Base-by-base conservation (phyloP, 2,888 invertebrate genomes). In the Tridacna gigas region DNA sequence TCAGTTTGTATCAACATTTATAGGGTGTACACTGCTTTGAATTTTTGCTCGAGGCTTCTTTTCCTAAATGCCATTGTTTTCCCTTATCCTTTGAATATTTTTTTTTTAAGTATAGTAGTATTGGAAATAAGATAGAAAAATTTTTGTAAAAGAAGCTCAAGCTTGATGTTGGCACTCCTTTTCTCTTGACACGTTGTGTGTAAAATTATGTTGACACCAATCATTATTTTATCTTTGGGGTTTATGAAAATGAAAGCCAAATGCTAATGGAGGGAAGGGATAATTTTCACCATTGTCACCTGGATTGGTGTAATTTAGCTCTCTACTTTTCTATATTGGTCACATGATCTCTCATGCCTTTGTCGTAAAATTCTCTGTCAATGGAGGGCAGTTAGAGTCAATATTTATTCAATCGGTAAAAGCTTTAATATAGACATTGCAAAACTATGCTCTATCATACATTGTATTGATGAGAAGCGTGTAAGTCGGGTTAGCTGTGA, bases 351-450 rank as follows among this genome's bases (percentile, higher is more conserved):
- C 81, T 82, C 67, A 48, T 71, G 76, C 60, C 84, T 81, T 82
- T 84, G 79, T 84, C 74, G 47, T 84, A 84, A 84, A 84, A 82
- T 84, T 79, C 84, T 61, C 84, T 84, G 84, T 84, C 84, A 84
- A 84, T 79, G 84, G 77, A 45, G 74, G 79, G 60, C 84, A 77
- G 74, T 73, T 63, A 84, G 84, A 84, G 84, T 84, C 84, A 84
- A 84, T 84, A 84, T 84, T 84, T 84, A 82, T 84, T 82, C 84
- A 82, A 84, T 84, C 76, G 82, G 81, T 82, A 84, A 84, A 84
- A 84, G 84, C 84, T 84, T 84, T 84, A 84, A 84, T 84, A 84
- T 84, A 84, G 84, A 84, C 84, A 84, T 81, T 79, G 79, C 84
- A 84, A 79, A 84, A 77, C 79, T 84, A 69, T 84, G 74, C 80